These are phyloP conservation scores for Ptilonorhynchus violaceus DNA, from an alignment of 2,113 vertebrate species.

Conservation along the genomic window DNA sequence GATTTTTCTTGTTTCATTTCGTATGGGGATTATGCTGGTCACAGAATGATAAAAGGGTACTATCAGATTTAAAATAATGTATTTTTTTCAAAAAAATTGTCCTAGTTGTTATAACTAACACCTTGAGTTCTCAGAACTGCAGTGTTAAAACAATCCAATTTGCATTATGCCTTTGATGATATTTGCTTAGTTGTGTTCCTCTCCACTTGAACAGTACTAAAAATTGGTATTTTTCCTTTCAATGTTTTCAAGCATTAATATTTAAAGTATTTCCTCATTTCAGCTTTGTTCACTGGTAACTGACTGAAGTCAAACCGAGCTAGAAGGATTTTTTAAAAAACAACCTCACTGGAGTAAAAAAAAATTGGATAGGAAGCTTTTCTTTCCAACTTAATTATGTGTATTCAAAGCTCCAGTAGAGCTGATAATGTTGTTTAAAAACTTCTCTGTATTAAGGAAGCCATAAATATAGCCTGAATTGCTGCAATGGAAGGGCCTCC, in stretches of 20 bases:
- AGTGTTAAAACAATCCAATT: conserved; percentile 20
- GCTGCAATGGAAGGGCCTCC: background rate
- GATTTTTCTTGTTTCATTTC: background rate
- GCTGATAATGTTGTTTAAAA: conserved; percentile 46
- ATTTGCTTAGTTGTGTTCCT: conserved; percentile 2
- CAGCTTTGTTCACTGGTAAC: background rate
- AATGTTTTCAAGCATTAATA: background rate
- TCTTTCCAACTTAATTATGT: conserved; percentile 42
- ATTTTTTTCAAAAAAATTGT: conserved; percentile 5
- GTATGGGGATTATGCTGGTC: background rate
- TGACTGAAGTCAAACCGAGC: conserved; percentile 7
- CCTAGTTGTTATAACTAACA: conserved; percentile 37
- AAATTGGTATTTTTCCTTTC: conserved; percentile 1
- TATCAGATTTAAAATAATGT: conserved; percentile 7
- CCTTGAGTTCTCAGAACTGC: background rate
- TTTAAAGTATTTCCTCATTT: conserved; percentile 17
- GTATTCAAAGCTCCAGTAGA: conserved; percentile 48
- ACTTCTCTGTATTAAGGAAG: background rate
- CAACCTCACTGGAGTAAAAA: background rate
- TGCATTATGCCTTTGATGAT: conserved; percentile 22
- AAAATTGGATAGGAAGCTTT: background rate
- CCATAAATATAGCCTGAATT: conserved; percentile 27
- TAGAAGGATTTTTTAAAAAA: conserved; percentile 1
- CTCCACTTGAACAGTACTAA: background rate
- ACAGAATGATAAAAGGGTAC: conserved; percentile 21